Evolutionary conservation across 2,113 vertebrate species (phyloP).

Genomic region (Serilophus lunatus): DNA sequence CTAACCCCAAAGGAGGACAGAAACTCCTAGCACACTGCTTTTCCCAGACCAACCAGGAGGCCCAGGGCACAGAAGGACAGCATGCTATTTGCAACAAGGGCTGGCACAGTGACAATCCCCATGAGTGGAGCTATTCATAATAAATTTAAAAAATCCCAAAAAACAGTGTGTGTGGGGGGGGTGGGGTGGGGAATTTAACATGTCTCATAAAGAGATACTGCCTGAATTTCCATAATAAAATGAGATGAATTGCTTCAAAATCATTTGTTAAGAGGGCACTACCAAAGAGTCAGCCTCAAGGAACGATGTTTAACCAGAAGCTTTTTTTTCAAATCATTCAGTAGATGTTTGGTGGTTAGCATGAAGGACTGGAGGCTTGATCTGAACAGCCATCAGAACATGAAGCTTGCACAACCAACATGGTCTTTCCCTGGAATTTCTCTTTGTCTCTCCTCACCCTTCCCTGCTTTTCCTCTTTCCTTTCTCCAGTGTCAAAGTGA

Average conservation of each 20-base stretch:
- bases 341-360: background rate
- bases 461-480: background rate
- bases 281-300: background rate
- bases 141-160: background rate
- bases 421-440: background rate
- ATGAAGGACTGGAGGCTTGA: background rate
- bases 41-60: constrained; percentile 66
- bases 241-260: background rate
- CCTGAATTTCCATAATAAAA: background rate
- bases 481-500: background rate
- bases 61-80: constrained; percentile 58
- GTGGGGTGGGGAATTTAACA: background rate
- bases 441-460: background rate
- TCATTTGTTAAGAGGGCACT: background rate
- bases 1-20: constrained; percentile 79
- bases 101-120: constrained; percentile 37
- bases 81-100: constrained; percentile 14
- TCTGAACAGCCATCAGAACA: background rate
- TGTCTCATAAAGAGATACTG: background rate
- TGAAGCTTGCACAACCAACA: background rate
- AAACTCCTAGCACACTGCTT: constrained; percentile 71
- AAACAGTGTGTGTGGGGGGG: background rate
- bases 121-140: background rate
- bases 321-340: background rate
- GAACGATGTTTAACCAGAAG: background rate